These are phyloP conservation scores for Stomorhina lunata DNA, from an alignment of 2,888 invertebrate species.

Conservation along the genomic window DNA sequence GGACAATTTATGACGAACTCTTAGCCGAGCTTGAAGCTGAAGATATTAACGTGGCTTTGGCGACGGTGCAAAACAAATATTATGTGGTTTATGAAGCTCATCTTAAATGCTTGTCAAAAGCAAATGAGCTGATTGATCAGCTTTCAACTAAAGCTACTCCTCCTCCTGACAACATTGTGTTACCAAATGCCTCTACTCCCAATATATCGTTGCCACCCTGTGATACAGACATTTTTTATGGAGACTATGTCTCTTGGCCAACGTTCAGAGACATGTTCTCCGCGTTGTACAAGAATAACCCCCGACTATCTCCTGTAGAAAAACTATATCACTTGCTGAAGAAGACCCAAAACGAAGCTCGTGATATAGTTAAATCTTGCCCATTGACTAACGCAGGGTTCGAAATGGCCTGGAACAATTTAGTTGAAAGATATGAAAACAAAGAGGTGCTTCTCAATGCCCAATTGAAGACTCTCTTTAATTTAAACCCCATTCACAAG, in stretches of 20 bases:
- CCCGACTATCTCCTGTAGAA: too few relatives aligned
- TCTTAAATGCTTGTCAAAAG: not conserved
- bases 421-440: not conserved
- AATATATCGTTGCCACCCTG: not conserved
- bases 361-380: not conserved
- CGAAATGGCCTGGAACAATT: not conserved
- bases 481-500: too few relatives aligned
- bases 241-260: not conserved
- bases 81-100: not conserved
- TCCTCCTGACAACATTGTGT: too few relatives aligned
- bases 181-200: not conserved
- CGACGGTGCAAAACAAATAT: not conserved
- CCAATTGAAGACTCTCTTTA: too few relatives aligned
- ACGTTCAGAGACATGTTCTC: too few relatives aligned
- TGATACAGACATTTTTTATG: not conserved
- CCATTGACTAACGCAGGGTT: not conserved
- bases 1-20: not conserved
- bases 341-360: not conserved
- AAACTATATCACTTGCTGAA: not conserved
- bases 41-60: not conserved
- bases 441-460: too few relatives aligned
- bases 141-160: not conserved
- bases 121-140: not conserved
- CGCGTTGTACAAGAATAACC: too few relatives aligned
- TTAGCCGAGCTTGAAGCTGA: not conserved